phyloP scores from a whole-genome alignment of 2,113 vertebrate genomes.

The Anhinga anhinga region DNA sequence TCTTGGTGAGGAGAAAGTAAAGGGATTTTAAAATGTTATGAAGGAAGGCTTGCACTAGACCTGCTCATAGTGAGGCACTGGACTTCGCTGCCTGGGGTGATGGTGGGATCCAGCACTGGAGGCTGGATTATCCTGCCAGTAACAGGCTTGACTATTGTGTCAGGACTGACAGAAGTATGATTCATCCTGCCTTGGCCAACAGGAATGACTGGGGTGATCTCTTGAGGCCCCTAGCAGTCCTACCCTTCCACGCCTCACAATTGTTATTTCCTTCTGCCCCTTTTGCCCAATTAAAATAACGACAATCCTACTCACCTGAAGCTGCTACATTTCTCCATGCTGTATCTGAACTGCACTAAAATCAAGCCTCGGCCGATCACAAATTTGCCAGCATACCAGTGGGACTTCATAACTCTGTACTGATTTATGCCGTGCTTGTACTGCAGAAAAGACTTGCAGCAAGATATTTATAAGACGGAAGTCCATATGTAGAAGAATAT shows the following conservation, averaged over 20 bases:
- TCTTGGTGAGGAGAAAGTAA: not conserved
- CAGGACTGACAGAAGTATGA: not conserved
- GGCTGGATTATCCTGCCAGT: not conserved
- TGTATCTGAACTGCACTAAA: not conserved
- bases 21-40: not conserved
- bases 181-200: not conserved
- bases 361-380: not conserved
- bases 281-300: not conserved
- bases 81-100: not conserved
- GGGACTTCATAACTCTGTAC: not conserved
- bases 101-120: not conserved
- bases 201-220: not conserved
- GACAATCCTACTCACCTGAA: not conserved
- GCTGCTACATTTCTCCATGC: not conserved
- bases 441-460: not conserved
- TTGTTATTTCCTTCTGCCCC: not conserved
- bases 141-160: not conserved
- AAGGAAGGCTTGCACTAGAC: not conserved
- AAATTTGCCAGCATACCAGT: not conserved
- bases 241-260: not conserved
- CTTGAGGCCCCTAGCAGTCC: not conserved
- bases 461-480: conserved; percentile 9
- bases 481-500: not conserved
- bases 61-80: rapidly evolving
- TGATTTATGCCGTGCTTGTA: not conserved